Evolutionary conservation across 2,797 vertebrate species (phyloP).

Genomic region (Enteromius afrohamiltoni): DNA sequence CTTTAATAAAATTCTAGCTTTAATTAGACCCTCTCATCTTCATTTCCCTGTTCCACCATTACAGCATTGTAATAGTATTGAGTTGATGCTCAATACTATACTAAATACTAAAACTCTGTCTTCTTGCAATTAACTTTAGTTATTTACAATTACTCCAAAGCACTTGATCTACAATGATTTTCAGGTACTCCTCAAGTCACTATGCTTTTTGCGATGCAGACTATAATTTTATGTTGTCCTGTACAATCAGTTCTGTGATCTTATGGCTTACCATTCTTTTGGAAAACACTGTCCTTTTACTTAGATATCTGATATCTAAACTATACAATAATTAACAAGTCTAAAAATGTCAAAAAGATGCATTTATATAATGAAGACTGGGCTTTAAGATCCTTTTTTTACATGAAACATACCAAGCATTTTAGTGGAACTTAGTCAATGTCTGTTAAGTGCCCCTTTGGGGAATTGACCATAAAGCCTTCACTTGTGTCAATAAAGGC

Average conservation of each 20-base stretch:
- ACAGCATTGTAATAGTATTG: background rate
- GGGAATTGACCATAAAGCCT: conserved; percentile 69
- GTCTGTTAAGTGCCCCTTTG: conserved; percentile 64
- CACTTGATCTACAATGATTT: background rate
- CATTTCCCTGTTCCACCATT: background rate
- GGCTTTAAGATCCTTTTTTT: conserved; percentile 49
- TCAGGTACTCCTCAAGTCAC: background rate
- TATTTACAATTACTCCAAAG: background rate
- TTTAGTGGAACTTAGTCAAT: conserved; percentile 50
- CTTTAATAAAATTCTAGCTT: background rate
- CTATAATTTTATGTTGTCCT: background rate
- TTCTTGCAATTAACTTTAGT: background rate
- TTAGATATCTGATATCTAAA: background rate
- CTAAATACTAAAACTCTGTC: too few relatives aligned
- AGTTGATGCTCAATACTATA: too few relatives aligned
- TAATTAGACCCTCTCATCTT: background rate
- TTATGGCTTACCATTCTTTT: background rate
- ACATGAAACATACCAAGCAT: conserved; percentile 46
- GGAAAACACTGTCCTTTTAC: background rate
- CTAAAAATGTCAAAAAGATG: conserved; percentile 65
- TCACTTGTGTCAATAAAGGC: conserved; percentile 19
- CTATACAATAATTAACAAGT: conserved; percentile 59
- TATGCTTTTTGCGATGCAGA: background rate
- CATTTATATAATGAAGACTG: conserved; percentile 73
- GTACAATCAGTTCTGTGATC: background rate